Base-by-base conservation (phyloP, 2,888 invertebrate species). In the Ornithoptera alexandrae region DNA sequence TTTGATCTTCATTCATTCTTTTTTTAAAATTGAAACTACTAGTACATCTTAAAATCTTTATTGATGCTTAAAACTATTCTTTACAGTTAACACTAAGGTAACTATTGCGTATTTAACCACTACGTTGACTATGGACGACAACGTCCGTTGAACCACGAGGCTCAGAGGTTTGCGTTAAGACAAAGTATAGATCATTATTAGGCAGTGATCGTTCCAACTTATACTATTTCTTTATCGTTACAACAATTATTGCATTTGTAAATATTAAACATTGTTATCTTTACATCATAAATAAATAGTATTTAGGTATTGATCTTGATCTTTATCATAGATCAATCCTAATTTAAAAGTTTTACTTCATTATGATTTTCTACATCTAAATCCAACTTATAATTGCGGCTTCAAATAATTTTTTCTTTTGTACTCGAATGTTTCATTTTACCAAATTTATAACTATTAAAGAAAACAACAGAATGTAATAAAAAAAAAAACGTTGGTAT, bases 51-150 rank as follows among this genome's bases (percentile, higher is more conserved):
- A 70, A 69, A 74, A 76, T 73, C 76, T 85, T 82, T 85, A 84
- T 83, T 74, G 74, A 77, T 81, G 75, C 84, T 87, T 88, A 87
- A 66, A 77, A 73, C 81, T 87, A 87, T 50, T 84, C 82, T 84
- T 81, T 85, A 87, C 83, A 87, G 78, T 81, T 85, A 87, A 73
- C 74, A 71, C 83, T 86, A 89, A 81, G 88, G 89, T 89, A 89
- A 89, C 89, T 89, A 81, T 79, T 80, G 80, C 77, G 74, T 75
- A 85, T 82, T 84, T 86, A 86, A 78, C 79, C 78, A 83, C 87
- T 88, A 88, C 78, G 82, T 85, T 89, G 89, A 89, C 89, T 89
- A 89, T 87, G 88, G 88, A 87, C 88, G 59, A 64, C 57, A 60
- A 75, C 76, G 85, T 86, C 86, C 84, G 79, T 76, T 76, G 78